These are phyloP conservation scores for Drosophila falleni DNA, from an alignment of 2,888 invertebrate genomes.

Conservation along the genomic window DNA sequence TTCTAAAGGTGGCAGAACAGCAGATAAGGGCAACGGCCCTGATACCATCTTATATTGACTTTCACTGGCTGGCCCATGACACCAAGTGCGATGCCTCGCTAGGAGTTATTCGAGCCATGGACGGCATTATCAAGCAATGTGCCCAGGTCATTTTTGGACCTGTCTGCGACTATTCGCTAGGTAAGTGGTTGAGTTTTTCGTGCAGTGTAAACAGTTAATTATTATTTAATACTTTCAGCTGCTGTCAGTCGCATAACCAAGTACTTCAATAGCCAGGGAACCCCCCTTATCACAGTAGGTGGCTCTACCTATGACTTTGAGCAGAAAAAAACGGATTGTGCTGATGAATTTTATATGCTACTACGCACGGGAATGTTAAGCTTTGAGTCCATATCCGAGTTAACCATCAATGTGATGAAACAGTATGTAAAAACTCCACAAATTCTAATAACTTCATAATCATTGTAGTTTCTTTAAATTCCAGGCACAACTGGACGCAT, in stretches of 20 bases:
- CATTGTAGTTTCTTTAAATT: not conserved
- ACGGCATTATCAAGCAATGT: conserved; percentile 90
- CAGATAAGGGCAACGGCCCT: conserved; percentile 86
- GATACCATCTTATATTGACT: conserved; percentile 87
- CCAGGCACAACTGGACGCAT: conserved; percentile 91
- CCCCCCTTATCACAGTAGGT: conserved; percentile 92
- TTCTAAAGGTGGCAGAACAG: conserved; percentile 88
- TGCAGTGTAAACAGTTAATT: not conserved
- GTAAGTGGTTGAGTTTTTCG: conserved; percentile 86
- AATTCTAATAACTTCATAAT: not conserved
- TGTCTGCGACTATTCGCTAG: conserved; percentile 92
- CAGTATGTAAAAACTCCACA: conserved; percentile 86
- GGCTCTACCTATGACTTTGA: conserved; percentile 93
- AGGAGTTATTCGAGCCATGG: conserved; percentile 90
- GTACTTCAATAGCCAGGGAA: conserved; percentile 90
- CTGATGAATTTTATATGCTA: conserved; percentile 92
- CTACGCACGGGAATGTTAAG: conserved; percentile 91
- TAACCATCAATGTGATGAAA: conserved; percentile 89
- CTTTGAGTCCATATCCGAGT: conserved; percentile 90
- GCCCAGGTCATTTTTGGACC: conserved; percentile 93
- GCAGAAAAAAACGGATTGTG: conserved; percentile 88
- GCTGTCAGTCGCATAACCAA: conserved; percentile 92
- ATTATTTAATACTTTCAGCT: conserved; percentile 87
- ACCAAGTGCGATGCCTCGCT: conserved; percentile 91
- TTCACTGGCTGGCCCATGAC: conserved; percentile 89